These are phyloP conservation scores for Epinephelus malabaricus DNA, from an alignment of 2,797 vertebrate genomes.

Conservation along the genomic window DNA sequence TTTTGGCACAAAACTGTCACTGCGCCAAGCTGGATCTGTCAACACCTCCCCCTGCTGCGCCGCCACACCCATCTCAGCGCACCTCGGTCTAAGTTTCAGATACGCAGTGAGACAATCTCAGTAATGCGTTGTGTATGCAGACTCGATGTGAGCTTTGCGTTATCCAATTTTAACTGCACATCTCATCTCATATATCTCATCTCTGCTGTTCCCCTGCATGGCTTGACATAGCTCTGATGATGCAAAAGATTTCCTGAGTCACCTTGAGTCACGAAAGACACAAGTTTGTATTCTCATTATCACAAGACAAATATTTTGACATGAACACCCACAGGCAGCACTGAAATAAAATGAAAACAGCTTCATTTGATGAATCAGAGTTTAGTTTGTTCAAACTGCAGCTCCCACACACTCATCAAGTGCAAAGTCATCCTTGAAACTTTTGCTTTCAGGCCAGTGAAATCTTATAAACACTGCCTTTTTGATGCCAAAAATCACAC, in stretches of 20 bases:
- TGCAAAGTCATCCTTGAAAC: background rate
- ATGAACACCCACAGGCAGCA: background rate
- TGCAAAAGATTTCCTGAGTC: conserved; percentile 5
- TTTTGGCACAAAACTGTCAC: no score
- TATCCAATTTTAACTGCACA: conserved; percentile 24
- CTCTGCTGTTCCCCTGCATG: background rate
- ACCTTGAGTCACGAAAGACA: background rate
- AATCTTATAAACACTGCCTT: background rate
- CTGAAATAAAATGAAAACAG: background rate
- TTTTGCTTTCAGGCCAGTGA: background rate
- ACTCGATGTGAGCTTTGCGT: background rate
- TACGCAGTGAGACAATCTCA: conserved; percentile 12
- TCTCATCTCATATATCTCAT: background rate
- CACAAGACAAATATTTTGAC: background rate
- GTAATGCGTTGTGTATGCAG: background rate
- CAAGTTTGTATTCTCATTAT: background rate
- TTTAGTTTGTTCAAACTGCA: background rate
- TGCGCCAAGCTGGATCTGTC: no score
- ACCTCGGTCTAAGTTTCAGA: background rate
- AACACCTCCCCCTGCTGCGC: no score
- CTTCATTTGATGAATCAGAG: background rate
- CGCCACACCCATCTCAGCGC: no score
- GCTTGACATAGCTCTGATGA: background rate
- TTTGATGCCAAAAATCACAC: background rate
- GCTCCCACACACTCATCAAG: background rate